Evolutionary conservation across 1,140 invertebrate genomes (phyloP).

Genomic region (Ceratosolen solmsi): DNA sequence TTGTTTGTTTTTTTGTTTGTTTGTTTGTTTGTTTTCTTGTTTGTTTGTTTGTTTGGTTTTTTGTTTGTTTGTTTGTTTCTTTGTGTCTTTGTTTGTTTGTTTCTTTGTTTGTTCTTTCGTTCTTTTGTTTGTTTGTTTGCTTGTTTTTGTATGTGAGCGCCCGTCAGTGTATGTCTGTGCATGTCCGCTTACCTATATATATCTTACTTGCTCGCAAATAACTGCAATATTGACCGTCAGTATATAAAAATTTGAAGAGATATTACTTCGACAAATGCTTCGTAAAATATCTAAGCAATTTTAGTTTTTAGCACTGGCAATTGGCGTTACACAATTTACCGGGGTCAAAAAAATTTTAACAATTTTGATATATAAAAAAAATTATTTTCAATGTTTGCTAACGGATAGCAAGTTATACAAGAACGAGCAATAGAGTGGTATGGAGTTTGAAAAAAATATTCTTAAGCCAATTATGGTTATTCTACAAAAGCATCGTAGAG

Average conservation of each 20-base stretch:
- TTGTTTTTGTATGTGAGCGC: no score
- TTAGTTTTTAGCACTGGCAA: not conserved
- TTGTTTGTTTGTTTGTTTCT: no score
- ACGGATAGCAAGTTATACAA: not conserved
- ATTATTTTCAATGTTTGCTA: not conserved
- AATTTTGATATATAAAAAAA: not conserved
- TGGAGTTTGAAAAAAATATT: not conserved
- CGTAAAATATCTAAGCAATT: constrained; percentile 6
- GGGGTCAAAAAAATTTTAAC: not conserved
- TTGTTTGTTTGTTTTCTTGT: no score
- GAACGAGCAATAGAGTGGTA: not conserved
- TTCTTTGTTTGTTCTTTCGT: no score
- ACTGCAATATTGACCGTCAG: constrained; percentile 43
- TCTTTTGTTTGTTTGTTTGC: no score
- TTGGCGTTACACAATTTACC: not conserved
- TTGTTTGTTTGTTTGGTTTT: no score
- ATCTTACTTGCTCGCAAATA: constrained; percentile 1
- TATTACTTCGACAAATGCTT: not conserved
- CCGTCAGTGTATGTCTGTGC: no score
- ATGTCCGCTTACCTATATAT: no score
- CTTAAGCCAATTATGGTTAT: not conserved
- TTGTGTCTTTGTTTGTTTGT: no score
- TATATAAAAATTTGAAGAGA: constrained; percentile 33
- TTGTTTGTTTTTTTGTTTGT: no score
- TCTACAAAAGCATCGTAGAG: not conserved